A percentile compares a stretch with the other conserved stretches of the same genome.
These are phyloP conservation scores for Cyphomyrmex costatus DNA, from an alignment of 1,140 invertebrate species.

Conservation along the genomic window DNA sequence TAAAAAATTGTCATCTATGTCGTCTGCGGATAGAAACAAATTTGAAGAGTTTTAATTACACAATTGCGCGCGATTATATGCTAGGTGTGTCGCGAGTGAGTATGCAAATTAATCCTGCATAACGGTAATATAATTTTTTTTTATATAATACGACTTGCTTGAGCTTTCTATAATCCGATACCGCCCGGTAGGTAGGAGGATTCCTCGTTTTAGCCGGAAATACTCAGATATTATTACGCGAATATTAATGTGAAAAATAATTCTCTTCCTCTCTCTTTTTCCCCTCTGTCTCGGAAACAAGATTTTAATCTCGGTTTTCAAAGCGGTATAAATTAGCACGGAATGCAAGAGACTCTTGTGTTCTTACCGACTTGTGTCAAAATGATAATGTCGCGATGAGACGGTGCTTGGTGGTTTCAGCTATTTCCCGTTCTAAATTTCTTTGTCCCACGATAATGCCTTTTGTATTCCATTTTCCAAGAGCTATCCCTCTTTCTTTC, in stretches of 20 bases:
- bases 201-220: constrained; percentile 40
- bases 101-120: constrained; percentile 67
- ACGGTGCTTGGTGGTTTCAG: not conserved
- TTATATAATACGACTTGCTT: constrained; percentile 57
- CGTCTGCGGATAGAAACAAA: not conserved
- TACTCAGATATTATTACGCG: constrained; percentile 38
- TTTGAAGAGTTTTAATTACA: constrained; percentile 7
- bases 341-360: constrained; percentile 1
- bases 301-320: constrained; percentile 51
- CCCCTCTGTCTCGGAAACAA: not conserved
- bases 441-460: not conserved
- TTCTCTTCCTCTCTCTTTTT: not conserved
- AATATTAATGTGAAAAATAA: constrained; percentile 47
- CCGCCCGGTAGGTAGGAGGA: constrained; percentile 29
- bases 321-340: constrained; percentile 20
- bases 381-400: constrained; percentile 2
- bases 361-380: not conserved
- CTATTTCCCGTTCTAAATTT: not conserved
- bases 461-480: not conserved
- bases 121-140: constrained; percentile 70
- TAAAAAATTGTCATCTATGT: not conserved
- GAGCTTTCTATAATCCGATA: constrained; percentile 63
- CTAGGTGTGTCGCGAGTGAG: not conserved
- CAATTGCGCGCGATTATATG: constrained; percentile 15
- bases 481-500: not conserved